phyloP scores from a whole-genome alignment of 2,888 invertebrate genomes.

The Tipula vernalis region DNA sequence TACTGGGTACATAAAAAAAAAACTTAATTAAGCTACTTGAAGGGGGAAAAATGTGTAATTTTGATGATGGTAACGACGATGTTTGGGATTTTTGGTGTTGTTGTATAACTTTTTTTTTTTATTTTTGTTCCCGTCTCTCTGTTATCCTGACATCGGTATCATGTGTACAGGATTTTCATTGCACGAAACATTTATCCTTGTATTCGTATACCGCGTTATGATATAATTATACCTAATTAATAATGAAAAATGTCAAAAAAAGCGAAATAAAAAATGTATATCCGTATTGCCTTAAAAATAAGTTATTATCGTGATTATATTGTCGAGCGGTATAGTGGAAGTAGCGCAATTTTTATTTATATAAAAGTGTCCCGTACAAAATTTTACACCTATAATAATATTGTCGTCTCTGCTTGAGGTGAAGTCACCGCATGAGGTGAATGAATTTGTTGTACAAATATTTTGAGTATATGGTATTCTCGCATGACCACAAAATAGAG shows the following conservation, averaged over 20 bases:
- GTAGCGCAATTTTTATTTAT: neutral
- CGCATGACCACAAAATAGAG: neutral
- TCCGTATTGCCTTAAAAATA: neutral
- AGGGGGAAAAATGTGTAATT: neutral
- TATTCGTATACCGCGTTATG: neutral
- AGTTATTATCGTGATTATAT: neutral
- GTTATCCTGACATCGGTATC: neutral
- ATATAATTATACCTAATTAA: neutral
- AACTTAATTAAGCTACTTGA: neutral
- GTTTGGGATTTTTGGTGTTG: too few species aligned
- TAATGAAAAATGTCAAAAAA: neutral
- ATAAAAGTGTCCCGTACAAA: neutral
- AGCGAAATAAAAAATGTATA: neutral
- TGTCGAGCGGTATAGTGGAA: neutral
- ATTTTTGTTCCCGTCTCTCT: neutral
- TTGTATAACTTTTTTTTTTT: neutral
- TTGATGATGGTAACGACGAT: neutral
- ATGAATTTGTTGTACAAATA: neutral
- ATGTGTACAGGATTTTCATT: neutral
- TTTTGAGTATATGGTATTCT: neutral
- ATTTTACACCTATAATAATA: neutral
- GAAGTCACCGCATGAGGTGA: neutral
- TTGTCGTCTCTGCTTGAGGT: neutral
- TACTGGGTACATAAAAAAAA: neutral
- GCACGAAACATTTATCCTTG: neutral